A percentile compares a stretch with the other conserved stretches of the same genome.
Conservation (phyloP, 2,797 vertebrate species). For the Eupleurogrammus muticus region DNA sequence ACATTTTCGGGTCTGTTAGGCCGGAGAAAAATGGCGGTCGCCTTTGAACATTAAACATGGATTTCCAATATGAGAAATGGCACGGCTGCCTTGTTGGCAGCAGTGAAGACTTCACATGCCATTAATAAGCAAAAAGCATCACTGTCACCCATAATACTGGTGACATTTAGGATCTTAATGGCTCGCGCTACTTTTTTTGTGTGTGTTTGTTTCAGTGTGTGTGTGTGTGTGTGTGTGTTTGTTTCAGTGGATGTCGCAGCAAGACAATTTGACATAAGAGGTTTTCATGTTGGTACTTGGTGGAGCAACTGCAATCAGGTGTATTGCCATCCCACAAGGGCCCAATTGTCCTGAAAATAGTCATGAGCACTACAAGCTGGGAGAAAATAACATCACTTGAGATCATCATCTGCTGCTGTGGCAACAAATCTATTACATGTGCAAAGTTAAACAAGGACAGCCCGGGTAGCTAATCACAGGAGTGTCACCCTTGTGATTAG, state of each 20-base stretch:
- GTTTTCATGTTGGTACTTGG: constrained; percentile 64
- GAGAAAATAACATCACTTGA: constrained; percentile 69
- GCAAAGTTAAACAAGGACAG: constrained; percentile 59
- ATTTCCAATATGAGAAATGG: constrained; percentile 77
- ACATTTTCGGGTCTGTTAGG: constrained; percentile 75
- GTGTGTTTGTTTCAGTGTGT: constrained; percentile 7
- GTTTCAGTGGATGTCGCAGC: background rate
- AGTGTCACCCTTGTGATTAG: constrained; percentile 64
- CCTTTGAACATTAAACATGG: constrained; percentile 69
- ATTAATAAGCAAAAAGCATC: constrained; percentile 67
- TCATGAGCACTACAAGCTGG: constrained; percentile 62
- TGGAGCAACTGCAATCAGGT: constrained; percentile 69
- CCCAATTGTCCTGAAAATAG: constrained; percentile 69
- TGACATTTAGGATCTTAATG: constrained; percentile 68
- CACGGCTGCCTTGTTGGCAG: constrained; percentile 28
- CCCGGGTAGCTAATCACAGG: constrained; percentile 60
- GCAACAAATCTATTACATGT: constrained; percentile 75
- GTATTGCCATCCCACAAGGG: constrained; percentile 63
- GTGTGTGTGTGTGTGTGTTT: constrained; percentile 6
- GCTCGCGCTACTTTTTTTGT: constrained; percentile 10
- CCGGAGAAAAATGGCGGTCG: constrained; percentile 66
- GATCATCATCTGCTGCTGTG: constrained; percentile 66
- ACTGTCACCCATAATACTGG: constrained; percentile 52
- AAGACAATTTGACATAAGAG: constrained; percentile 44
- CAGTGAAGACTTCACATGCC: constrained; percentile 35